A percentile compares a stretch with the other conserved stretches of the same genome.
These are phyloP conservation scores for Acinonyx jubatus DNA, from an alignment of 2,113 vertebrate genomes.

Conservation along the genomic window DNA sequence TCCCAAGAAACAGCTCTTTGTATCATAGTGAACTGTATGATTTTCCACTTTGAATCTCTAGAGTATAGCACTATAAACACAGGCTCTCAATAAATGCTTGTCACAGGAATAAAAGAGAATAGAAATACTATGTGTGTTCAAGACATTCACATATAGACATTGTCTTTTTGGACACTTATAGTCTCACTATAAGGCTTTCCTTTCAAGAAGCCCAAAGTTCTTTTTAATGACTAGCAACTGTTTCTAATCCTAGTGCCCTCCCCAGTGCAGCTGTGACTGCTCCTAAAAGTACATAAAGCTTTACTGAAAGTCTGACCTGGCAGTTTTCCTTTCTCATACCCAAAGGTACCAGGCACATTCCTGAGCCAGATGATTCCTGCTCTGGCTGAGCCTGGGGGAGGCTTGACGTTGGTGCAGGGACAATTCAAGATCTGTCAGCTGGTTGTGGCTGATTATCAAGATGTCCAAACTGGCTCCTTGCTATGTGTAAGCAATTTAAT, in stretches of 20 bases:
- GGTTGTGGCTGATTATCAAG: slow-evolving; percentile 79
- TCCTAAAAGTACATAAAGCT: background rate
- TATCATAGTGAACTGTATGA: background rate
- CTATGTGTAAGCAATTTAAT: slow-evolving; percentile 84
- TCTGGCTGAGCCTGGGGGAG: slow-evolving; percentile 35
- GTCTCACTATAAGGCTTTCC: background rate
- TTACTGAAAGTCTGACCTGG: background rate
- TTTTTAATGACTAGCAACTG: background rate
- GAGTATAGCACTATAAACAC: background rate
- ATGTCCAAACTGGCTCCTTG: slow-evolving; percentile 83
- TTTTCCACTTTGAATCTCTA: slow-evolving; percentile 45
- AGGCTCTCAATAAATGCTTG: background rate
- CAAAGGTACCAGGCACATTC: background rate
- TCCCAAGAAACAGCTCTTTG: background rate
- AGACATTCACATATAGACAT: background rate
- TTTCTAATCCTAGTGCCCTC: background rate
- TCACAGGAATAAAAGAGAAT: background rate
- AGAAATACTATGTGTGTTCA: background rate
- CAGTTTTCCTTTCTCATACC: background rate
- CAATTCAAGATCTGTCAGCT: slow-evolving; percentile 82
- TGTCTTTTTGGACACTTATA: background rate
- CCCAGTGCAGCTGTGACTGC: background rate
- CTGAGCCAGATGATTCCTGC: slow-evolving; percentile 16
- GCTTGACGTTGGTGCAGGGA: slow-evolving; percentile 50
- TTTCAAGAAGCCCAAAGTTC: background rate